Evolutionary conservation across 23 tunicate genomes (phyloP).

Genomic region (Phallusia fumigata): DNA sequence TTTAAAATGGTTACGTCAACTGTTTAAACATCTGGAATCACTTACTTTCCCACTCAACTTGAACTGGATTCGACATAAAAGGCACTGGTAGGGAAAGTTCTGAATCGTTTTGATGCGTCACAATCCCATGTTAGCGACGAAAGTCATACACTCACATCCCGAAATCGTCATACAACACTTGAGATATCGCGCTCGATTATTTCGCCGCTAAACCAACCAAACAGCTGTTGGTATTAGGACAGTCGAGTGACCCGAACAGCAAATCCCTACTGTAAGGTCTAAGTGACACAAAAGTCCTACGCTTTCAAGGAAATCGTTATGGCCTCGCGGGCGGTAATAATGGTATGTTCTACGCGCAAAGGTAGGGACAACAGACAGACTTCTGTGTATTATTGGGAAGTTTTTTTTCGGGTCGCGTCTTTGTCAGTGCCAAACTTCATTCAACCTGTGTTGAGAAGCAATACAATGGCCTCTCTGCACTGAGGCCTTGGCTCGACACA

Average conservation of each 20-base stretch:
- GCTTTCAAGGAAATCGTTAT: background rate
- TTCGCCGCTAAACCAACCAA: background rate
- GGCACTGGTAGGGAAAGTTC: no score
- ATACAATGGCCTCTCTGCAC: background rate
- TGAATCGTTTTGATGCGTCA: no score
- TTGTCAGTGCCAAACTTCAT: background rate
- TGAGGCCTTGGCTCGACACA: background rate
- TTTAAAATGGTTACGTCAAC: no score
- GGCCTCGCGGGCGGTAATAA: conserved; percentile 2
- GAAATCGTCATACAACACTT: background rate
- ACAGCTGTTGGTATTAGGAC: background rate
- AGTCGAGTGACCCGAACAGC: background rate
- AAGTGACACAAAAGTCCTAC: background rate
- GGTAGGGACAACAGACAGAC: background rate
- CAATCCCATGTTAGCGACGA: background rate
- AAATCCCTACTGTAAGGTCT: background rate
- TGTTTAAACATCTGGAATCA: no score
- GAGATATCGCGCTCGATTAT: background rate
- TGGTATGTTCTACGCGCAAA: background rate
- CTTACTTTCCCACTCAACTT: no score
- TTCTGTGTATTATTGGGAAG: background rate
- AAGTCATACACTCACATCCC: background rate
- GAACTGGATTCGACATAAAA: no score
- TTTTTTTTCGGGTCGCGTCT: background rate
- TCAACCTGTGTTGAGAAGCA: background rate